A percentile compares a stretch with the other conserved stretches of the same genome.
Evolutionary conservation across 1,140 invertebrate genomes (phyloP).

Genomic region (Tetragonula clypearis): DNA sequence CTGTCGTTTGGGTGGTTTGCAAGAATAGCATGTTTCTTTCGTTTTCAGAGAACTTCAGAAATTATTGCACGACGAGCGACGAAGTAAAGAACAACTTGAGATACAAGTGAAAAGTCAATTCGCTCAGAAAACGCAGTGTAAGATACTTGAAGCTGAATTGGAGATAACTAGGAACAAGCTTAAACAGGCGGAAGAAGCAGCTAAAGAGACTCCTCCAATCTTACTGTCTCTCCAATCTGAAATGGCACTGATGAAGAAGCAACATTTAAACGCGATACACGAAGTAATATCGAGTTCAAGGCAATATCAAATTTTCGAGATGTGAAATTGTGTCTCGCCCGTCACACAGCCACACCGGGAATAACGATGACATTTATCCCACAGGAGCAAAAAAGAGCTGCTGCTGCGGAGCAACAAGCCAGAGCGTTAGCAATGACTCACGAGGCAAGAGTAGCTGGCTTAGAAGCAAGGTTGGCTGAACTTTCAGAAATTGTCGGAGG

Average conservation of each 20-base stretch:
- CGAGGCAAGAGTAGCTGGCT: slow-evolving; percentile 88
- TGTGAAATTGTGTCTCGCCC: neutral
- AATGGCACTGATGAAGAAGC: slow-evolving; percentile 87
- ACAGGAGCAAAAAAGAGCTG: slow-evolving; percentile 86
- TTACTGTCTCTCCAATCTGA: slow-evolving; percentile 87
- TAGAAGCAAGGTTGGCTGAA: slow-evolving; percentile 91
- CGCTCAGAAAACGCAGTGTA: slow-evolving; percentile 82
- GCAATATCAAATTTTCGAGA: neutral
- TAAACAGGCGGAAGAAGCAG: slow-evolving; percentile 83
- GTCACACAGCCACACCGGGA: slow-evolving; percentile 21
- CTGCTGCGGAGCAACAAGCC: slow-evolving; percentile 86
- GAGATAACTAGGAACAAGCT: slow-evolving; percentile 85
- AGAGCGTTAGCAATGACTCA: slow-evolving; percentile 85
- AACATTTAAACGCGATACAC: slow-evolving; percentile 85
- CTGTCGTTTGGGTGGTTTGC: neutral
- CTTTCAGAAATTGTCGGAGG: slow-evolving; percentile 90
- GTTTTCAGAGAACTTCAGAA: slow-evolving; percentile 85
- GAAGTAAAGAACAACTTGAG: slow-evolving; percentile 85
- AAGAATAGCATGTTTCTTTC: neutral
- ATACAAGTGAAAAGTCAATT: slow-evolving; percentile 81
- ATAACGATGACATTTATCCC: slow-evolving; percentile 43
- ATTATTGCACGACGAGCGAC: slow-evolving; percentile 84
- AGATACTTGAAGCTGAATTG: slow-evolving; percentile 84
- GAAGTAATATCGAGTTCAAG: slow-evolving; percentile 78
- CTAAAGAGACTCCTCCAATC: slow-evolving; percentile 84